phyloP scores from a whole-genome alignment of 2,113 vertebrate species.

The Eudyptes chrysolophus region DNA sequence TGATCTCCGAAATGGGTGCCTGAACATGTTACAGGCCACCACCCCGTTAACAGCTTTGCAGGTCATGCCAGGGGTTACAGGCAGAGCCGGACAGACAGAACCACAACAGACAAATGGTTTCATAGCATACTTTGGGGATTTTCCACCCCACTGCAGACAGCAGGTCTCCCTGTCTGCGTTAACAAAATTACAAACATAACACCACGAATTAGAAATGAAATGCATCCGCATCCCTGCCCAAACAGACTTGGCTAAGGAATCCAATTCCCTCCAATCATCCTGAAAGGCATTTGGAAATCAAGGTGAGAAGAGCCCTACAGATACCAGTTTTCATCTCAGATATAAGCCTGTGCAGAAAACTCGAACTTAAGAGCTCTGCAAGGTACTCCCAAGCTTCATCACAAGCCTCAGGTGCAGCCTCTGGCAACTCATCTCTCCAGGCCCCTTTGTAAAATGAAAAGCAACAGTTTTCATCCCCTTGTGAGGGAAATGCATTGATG shows the following conservation, averaged over 20 bases:
- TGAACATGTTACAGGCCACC: neutral
- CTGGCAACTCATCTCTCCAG: slow-evolving; percentile 23
- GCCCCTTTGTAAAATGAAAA: neutral
- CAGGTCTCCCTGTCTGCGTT: neutral
- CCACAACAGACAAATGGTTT: neutral
- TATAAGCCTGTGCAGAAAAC: neutral
- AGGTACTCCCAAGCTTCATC: neutral
- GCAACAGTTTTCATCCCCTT: neutral
- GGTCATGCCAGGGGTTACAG: neutral
- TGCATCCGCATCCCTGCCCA: neutral
- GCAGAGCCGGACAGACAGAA: neutral
- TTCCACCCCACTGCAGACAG: neutral
- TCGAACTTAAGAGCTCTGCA: neutral
- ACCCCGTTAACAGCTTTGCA: neutral
- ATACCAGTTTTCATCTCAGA: neutral
- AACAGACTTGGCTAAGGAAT: neutral
- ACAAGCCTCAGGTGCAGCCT: slow-evolving; percentile 37
- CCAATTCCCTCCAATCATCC: neutral
- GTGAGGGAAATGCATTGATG: neutral
- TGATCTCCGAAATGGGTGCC: neutral
- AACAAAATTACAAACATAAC: neutral
- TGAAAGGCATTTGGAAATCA: neutral
- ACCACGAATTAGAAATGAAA: neutral
- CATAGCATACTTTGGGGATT: neutral
- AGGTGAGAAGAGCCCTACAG: neutral